These are phyloP conservation scores for Pyrochroa serraticornis DNA, from an alignment of 2,888 invertebrate species.

Conservation along the genomic window DNA sequence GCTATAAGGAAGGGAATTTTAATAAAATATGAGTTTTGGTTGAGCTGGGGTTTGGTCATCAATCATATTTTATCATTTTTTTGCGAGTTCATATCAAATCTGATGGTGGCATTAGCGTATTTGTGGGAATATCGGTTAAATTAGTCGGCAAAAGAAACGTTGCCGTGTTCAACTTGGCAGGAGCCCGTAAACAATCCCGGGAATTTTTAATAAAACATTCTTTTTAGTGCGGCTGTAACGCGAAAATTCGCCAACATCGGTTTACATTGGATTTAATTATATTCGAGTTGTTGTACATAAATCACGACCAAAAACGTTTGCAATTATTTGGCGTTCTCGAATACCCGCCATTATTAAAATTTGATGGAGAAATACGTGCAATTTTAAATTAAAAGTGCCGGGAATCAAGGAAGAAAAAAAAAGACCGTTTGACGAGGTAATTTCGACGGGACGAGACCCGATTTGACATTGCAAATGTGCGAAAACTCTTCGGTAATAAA, in stretches of 20 bases:
- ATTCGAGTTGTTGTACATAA: slow-evolving; percentile 20
- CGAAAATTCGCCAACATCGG: slow-evolving; percentile 22
- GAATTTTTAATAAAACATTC: slow-evolving; percentile 32
- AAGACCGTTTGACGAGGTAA: too few relatives aligned
- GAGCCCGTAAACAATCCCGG: slow-evolving; percentile 22
- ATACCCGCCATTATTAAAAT: slow-evolving; percentile 15
- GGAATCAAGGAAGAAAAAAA: too few relatives aligned
- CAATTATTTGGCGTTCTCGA: slow-evolving; percentile 13
- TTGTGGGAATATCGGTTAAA: too few relatives aligned
- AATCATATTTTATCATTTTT: slow-evolving; percentile 14
- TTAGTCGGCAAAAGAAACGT: not conserved
- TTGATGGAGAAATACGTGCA: slow-evolving; percentile 4
- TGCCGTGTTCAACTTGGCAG: not conserved
- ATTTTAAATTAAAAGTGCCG: not conserved
- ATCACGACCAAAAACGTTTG: slow-evolving; percentile 21
- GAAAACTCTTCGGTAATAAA: not conserved
- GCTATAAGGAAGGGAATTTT: not conserved
- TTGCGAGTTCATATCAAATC: not conserved
- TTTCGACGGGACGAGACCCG: too few relatives aligned
- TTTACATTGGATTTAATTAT: slow-evolving; percentile 30
- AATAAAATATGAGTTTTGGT: not conserved
- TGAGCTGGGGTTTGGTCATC: not conserved
- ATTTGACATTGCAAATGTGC: too few relatives aligned
- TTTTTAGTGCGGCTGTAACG: slow-evolving; percentile 25
- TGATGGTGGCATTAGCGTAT: not conserved